Evolutionary conservation across 2,888 invertebrate genomes (phyloP), one percentile per base, ranked within the genome.

Genomic region (Caenorhabditis uteleia): DNA sequence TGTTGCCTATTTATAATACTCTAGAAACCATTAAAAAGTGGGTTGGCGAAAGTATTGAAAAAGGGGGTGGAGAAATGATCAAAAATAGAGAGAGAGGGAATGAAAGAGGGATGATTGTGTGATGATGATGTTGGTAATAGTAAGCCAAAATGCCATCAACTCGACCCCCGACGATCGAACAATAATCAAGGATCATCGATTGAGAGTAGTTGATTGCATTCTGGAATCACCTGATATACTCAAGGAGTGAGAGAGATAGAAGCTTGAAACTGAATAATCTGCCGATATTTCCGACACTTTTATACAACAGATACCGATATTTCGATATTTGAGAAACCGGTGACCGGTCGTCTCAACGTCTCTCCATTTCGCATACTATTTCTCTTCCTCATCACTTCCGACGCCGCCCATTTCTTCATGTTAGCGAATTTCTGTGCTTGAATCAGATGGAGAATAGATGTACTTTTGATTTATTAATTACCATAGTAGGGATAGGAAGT

Each of bases 141-240:
- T n/a, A n/a, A n/a, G n/a, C n/a, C n/a, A 43, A 53, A 51, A 51
- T 51, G 51, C 43, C 58, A 53, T 59, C 58, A 53, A 59, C 47
- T 59, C 27, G 42, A 59, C 58, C 46, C 58, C 58, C 58, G 53
- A 59, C 59, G 53, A 53, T 53, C 40, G 16, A 34, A 16, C 7
- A 26, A 16, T 20, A n/a, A 34, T 34, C 7, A 34, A 7, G 18
- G n/a, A n/a, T n/a, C n/a, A 36, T 36, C 36, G 18, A 36, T 18
- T 20, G 8, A 18, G 16, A 36, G 20, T 7, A 20, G 36, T 36
- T 36, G 18, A 20, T 36, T 18, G 10, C 16, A 36, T 36, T 20
- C 20, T 36, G 5, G 20, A 36, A 36, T 36, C 36, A 36, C 7
- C 36, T 5, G 20, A 36, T n/a, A n/a, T n/a, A n/a, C n/a, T n/a